phyloP scores from a whole-genome alignment of 2,113 vertebrate genomes.

The Channa argus region DNA sequence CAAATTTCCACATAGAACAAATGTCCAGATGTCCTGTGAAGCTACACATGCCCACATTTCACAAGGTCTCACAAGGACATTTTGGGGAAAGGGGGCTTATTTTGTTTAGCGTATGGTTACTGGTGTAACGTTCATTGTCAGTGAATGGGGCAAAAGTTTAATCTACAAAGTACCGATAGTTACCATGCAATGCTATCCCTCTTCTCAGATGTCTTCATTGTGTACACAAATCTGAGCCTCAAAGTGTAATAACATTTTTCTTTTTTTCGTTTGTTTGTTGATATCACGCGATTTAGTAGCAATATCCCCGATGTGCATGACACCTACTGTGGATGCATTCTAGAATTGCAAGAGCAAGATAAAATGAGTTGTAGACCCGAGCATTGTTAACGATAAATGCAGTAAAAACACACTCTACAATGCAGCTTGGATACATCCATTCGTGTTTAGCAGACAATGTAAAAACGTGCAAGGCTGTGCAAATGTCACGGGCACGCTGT shows the following conservation, averaged over 20 bases:
- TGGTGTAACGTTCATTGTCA: conserved; percentile 7
- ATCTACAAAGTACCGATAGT: conserved; percentile 3
- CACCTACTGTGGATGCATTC: conserved; percentile 18
- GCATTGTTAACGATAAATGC: conserved; percentile 56
- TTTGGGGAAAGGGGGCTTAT: neutral
- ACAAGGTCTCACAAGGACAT: conserved; percentile 67
- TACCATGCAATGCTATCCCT: neutral
- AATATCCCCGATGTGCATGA: neutral
- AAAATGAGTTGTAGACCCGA: conserved; percentile 35
- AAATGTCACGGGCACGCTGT: conserved; percentile 26
- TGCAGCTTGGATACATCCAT: conserved; percentile 59
- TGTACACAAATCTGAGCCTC: conserved; percentile 14
- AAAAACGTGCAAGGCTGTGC: conserved; percentile 40
- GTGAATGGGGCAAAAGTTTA: conserved; percentile 53
- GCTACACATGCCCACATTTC: conserved; percentile 20
- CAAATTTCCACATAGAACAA: conserved; percentile 28
- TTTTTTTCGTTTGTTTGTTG: conserved; percentile 31
- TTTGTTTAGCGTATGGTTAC: conserved; percentile 1
- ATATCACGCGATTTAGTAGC: conserved; percentile 15
- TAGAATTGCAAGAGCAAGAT: conserved; percentile 28
- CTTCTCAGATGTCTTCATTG: conserved; percentile 3
- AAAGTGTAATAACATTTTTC: conserved; percentile 5
- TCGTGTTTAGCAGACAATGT: conserved; percentile 42
- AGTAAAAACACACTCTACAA: conserved; percentile 59
- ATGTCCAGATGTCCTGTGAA: conserved; percentile 12